phyloP scores from a whole-genome alignment of 2,797 vertebrate species.

The Gymnothorax javanicus region DNA sequence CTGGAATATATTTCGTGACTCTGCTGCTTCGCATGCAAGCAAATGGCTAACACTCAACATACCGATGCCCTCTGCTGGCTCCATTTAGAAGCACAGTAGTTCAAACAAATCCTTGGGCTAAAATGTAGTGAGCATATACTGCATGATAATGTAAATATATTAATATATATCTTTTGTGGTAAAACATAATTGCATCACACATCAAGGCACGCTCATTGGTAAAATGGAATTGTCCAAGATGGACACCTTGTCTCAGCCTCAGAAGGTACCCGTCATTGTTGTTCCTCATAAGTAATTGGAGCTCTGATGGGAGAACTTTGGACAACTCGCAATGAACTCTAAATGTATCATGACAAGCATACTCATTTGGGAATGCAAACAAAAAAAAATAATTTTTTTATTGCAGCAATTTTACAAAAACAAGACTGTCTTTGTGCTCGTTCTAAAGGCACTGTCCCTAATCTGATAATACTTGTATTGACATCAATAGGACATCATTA shows the following conservation, averaged over 20 bases:
- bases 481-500: neutral
- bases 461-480: neutral
- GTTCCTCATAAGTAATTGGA: neutral
- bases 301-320: neutral
- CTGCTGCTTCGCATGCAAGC: neutral
- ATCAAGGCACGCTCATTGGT: neutral
- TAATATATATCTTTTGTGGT: neutral
- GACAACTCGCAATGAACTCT: neutral
- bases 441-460: neutral
- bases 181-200: neutral
- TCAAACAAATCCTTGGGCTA: neutral
- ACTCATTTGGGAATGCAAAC: neutral
- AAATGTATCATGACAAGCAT: neutral
- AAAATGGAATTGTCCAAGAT: neutral
- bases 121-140: too few species aligned
- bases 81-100: neutral
- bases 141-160: neutral
- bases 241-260: neutral
- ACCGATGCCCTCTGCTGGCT: conserved; percentile 13
- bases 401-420: neutral
- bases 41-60: neutral
- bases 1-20: neutral
- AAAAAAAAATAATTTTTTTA: neutral
- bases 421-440: neutral
- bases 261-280: neutral